phyloP scores from a whole-genome alignment of 2,888 invertebrate species.

The Philereme vetulata region DNA sequence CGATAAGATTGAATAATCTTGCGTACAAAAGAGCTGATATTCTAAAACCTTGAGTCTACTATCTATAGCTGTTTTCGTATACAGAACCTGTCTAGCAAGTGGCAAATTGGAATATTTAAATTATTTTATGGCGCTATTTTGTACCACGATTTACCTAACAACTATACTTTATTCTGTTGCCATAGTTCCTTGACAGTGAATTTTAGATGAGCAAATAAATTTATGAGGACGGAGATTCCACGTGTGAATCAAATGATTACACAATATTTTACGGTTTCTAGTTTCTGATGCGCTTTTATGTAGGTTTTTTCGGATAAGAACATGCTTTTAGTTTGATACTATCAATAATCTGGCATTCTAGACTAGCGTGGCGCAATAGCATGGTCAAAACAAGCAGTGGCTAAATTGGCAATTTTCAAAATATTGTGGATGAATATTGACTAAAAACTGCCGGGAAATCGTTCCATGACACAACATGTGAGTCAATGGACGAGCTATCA shows the following conservation, averaged over 20 bases:
- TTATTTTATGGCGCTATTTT: slow-evolving; percentile 13
- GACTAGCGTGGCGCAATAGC: not conserved
- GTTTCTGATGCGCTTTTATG: slow-evolving; percentile 9
- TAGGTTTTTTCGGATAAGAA: slow-evolving; percentile 16
- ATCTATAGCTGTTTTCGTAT: slow-evolving; percentile 19
- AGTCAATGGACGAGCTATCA: not conserved
- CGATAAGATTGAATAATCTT: slow-evolving; percentile 28
- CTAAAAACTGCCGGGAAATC: not conserved
- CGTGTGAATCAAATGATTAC: not conserved
- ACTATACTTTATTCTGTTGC: slow-evolving; percentile 11
- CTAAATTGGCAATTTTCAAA: too few relatives aligned
- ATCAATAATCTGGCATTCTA: slow-evolving; percentile 8
- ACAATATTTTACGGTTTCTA: not conserved
- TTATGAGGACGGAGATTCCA: not conserved
- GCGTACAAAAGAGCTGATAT: slow-evolving; percentile 12
- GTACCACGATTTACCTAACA: not conserved
- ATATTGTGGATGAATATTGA: too few relatives aligned
- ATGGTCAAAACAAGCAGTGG: not conserved
- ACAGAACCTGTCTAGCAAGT: slow-evolving; percentile 23
- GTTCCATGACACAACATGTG: not conserved
- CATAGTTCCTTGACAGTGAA: slow-evolving; percentile 37
- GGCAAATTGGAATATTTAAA: slow-evolving; percentile 24
- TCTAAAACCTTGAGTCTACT: slow-evolving; percentile 23
- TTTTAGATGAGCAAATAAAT: slow-evolving; percentile 20
- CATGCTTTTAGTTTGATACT: slow-evolving; percentile 17